phyloP scores from a whole-genome alignment of 2,888 invertebrate species.

The Trachelus tabidus region DNA sequence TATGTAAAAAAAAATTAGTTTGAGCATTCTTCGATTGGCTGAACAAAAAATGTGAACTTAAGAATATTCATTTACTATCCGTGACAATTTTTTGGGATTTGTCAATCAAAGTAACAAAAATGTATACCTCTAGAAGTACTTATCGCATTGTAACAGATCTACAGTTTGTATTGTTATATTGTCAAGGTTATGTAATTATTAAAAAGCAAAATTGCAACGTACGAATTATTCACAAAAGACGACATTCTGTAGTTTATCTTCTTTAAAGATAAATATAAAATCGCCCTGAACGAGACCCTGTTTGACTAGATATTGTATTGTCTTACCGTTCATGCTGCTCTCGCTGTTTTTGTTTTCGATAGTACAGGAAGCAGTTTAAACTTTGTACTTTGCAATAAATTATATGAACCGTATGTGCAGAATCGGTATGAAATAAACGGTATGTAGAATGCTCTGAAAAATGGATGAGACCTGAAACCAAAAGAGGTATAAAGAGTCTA shows the following conservation, averaged over 20 bases:
- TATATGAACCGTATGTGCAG: conserved; percentile 78
- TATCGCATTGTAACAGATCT: not conserved
- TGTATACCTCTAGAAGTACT: not conserved
- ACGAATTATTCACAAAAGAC: not conserved
- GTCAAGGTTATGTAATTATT: not conserved
- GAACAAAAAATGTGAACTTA: not conserved
- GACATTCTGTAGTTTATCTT: not conserved
- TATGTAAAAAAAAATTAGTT: not conserved
- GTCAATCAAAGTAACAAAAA: not conserved
- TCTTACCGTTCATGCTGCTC: not conserved
- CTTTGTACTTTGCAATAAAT: conserved; percentile 73
- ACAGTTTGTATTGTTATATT: not conserved
- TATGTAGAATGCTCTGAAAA: conserved; percentile 89
- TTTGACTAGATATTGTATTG: conserved; percentile 22
- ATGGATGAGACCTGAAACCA: conserved; percentile 72
- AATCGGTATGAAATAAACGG: conserved; percentile 79
- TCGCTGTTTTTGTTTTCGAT: conserved; percentile 34
- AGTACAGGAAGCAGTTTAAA: conserved; percentile 41
- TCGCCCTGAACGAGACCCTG: conserved; percentile 28
- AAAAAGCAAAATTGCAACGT: not conserved
- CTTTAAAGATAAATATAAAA: not conserved
- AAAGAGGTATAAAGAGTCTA: conserved; percentile 4
- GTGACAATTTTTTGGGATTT: not conserved
- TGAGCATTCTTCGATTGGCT: not conserved
- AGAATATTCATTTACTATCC: not conserved